These are phyloP conservation scores for Helicolenus hilgendorfi DNA, from an alignment of 2,797 vertebrate genomes.

Conservation along the genomic window DNA sequence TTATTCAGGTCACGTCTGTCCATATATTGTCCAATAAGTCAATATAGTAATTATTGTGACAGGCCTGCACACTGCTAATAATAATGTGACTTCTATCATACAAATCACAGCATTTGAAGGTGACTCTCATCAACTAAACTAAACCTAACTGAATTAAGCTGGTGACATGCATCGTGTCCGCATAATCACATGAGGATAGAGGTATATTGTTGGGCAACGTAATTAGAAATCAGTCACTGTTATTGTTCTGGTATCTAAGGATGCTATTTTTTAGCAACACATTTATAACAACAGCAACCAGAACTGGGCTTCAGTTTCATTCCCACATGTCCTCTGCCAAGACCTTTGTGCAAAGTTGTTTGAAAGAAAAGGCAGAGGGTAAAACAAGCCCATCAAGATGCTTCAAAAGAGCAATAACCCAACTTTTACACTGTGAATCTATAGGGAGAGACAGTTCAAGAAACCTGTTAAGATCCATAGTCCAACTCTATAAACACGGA, in stretches of 20 bases:
- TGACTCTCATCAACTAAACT: not conserved
- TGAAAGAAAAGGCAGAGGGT: not conserved
- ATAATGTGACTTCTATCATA: not conserved
- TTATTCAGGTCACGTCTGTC: too few relatives aligned
- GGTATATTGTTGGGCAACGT: not conserved
- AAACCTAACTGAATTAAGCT: not conserved
- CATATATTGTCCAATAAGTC: too few relatives aligned
- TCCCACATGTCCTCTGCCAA: not conserved
- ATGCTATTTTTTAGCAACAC: not conserved
- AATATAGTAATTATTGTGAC: not conserved
- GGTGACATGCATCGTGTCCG: not conserved
- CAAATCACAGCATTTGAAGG: not conserved
- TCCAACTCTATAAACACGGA: conserved; percentile 4
- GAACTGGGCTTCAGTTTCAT: not conserved
- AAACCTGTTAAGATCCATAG: not conserved
- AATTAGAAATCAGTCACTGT: not conserved
- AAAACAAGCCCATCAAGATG: not conserved
- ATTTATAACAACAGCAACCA: not conserved
- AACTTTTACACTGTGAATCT: conserved; percentile 6
- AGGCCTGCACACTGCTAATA: not conserved
- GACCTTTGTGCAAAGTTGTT: not conserved
- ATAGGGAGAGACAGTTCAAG: not conserved
- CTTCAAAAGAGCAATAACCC: not conserved
- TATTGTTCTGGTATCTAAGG: not conserved
- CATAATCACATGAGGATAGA: not conserved